Base-by-base conservation (phyloP, 2,113 vertebrate species). In the Agapornis roseicollis region DNA sequence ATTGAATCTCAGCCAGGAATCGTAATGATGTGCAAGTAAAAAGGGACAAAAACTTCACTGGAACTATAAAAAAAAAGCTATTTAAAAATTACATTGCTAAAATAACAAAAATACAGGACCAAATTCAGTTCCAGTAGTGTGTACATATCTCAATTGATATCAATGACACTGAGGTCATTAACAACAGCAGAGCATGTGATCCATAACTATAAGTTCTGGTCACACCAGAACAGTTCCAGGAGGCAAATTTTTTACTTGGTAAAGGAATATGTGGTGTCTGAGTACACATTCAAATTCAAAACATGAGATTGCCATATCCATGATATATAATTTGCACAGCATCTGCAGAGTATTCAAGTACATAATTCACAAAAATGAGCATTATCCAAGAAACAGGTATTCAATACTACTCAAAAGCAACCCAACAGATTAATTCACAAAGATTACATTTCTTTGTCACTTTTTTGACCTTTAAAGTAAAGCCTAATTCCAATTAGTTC, bases 401-500 rank as follows among this genome's bases (percentile, higher is more conserved):
- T 85, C 89, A 37, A 10, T 94, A 91, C 81, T 92, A 93, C 89
- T 97, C 91, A 96, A 93, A 33, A 78, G 44, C 42, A 90, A 77
- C 64, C 68, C 78, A 90, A 53, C 77, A 84, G 63, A 94, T 97
- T 96, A 94, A 97, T 98, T 95, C 95, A 86, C 92, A 95, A 97
- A 97, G 84, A 95, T 85, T 97, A 87, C 74, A 85, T 96, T 97
- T 97, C 93, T 97, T 94, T 96, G 94, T 96, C 96, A 96, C 90
- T 95, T 96, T 92, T 92, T 96, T 98, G 97, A 98, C 97, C 97
- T 97, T 97, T 97, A 94, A 95, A 97, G 86, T 92, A 97, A 97
- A 96, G 93, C 95, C 95, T 96, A 97, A 97, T 97, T 97, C 97
- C 97, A 98, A 98, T 99, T 99, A 98, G 96, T 98, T 98, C 94